Base-by-base conservation (phyloP, 1,140 invertebrate genomes). In the Penaeus japonicus region DNA sequence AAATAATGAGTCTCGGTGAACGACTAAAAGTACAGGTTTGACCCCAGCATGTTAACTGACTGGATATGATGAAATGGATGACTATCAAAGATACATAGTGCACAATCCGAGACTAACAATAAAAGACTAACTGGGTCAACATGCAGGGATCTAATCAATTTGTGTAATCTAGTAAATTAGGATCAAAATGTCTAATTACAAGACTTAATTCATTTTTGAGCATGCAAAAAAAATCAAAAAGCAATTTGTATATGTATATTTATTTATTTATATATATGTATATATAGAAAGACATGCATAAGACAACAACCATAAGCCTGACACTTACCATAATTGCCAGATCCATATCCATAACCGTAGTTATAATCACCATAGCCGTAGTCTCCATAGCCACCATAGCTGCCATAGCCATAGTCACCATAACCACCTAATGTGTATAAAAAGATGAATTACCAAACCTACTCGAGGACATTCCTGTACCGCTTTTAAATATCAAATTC, bases 1-100 rank as follows among this genome's bases (percentile, higher is more conserved):
- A 88, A 88, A 88, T 88, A 88, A 88, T 88, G 86, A 88, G 86
- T 88, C 86, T 88, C 86, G 86, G 86, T 88, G 79, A 88, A 88
- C 86, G 73, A 82, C 86, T 82, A 82, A 82, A 88, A 88, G 86
- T 88, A 88, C 86, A 88, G 86, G 79, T 82, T 88, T 88, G 80
- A 88, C 86, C 86, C 86, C 86, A 83, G 86, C 86, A 88, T 88
- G 86, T 88, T 88, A 77, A 70, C 57, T 75, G 47, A 82, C 80
- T 88, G 79, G 79, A 82, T 83, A 70, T 83, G 79, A 82, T 39
- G 70, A 75, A 83, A 83, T 77, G 62, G 80, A 88, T 62, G 79
- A 73, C 53, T 86, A 47, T 39, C 39, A 47, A n/a, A 47, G 39
- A 47, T 59, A 86, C 53, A 30, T 35, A 78, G 53, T 79, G 55